Evolutionary conservation across 2,113 vertebrate genomes (phyloP), one percentile per base, ranked within the genome.

Genomic region (Aegypius monachus): DNA sequence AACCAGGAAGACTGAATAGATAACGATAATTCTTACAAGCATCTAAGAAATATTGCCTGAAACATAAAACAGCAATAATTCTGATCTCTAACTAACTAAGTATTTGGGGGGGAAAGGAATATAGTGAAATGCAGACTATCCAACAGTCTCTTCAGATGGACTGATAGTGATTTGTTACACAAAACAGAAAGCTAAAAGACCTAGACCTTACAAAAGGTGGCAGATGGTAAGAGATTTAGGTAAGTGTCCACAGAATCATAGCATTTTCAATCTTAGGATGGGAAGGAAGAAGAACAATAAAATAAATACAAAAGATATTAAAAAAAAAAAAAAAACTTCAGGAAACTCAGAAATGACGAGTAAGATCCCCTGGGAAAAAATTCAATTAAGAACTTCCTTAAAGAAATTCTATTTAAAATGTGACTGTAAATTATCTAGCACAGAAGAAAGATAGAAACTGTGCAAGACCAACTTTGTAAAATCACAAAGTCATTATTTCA

Each of bases 61-160:
- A 88, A 88, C 45, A 63, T 12, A 82, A 71, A 74, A 23, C 34
- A 47, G 40, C 50, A 26, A 65, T 16, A 77, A 86, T 73, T 83
- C 13, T 4, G 2, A 65, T 19, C 38, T 86, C 32, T 53, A 75
- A 48, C 26, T 53, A 75, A 48, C 6, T 45, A 75, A 65, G 0
- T 27, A 36, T 32, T 27, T 73, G 38, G 13, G 0, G 0, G 0
- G 29, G 38, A 86, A 63, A 52, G 32, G 32, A 90, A 72, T n/a
- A 50, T 0, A 88, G n/a, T 1, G 3, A 79, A 92, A 73, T 59
- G 32, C 7, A 85, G 42, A 38, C 43, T 67, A 73, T 34, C n/a
- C 16, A 70, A 56, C 16, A 78, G 2, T 83, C 31, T 77, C 8
- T 83, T 50, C 13, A 8, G 9, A 68, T 42, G 13, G 42, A 61